Evolutionary conservation across 2,888 invertebrate species (phyloP), one percentile per base, ranked within the genome.

Genomic region (Patella caerulea): DNA sequence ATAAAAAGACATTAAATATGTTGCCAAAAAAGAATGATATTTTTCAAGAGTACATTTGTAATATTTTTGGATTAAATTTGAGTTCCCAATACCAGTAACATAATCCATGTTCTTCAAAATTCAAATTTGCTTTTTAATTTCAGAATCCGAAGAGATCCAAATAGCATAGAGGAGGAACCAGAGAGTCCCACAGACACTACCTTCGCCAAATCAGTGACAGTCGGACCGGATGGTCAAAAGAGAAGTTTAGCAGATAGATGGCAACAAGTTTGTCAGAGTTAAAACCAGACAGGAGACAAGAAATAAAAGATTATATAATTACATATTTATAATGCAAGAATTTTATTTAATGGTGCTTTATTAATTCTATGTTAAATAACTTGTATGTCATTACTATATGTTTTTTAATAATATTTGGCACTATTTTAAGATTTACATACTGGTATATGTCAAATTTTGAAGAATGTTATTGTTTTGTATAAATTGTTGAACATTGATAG

Each of bases 101-200:
- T 45, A 45, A 45, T 45, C 45, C 9, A 45, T 45, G 45, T 45
- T 45, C 45, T 45, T 45, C 9, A 45, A 45, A 45, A 45, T 45
- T 9, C 7, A 45, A 9, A 45, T 45, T 71, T 17, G 45, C 19
- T 65, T 34, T 59, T 56, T 54, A 17, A n/a, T 65, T 75, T 34
- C 75, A 75, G 75, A 71, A 75, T 70, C 69, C 69, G 55, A 70
- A 65, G 24, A 24, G 70, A 71, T 19, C 70, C 24, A 53, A 17
- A 55, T n/a, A 70, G 19, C 29, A 29, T 52, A 45, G 29, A 54
- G 7, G 55, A 65, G 5, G 55, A 19, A 15, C 70, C 70, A 15
- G 71, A 71, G 54, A 75, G 71, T 73, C 73, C 73, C 54, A 71
- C 29, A 54, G 75, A 75, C 54, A 71, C n/a, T 53, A 75, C 75